Conservation (phyloP, 53 echinoderm and acorn worm species). For the Echinometra lucunter region DNA sequence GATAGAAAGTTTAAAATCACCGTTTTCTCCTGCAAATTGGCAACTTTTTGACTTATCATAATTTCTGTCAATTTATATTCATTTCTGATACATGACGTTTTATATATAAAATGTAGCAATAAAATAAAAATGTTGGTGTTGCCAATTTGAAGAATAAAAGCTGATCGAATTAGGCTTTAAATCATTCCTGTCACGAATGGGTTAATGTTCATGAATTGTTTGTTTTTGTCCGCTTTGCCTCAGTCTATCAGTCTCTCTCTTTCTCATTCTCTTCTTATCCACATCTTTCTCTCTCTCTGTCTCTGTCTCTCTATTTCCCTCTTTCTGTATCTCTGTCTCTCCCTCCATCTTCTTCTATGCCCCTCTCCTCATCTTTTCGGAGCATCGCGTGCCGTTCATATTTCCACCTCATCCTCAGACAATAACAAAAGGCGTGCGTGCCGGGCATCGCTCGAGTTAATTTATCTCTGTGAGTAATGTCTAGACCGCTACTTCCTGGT, state of each 20-base stretch:
- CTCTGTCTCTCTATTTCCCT: background rate
- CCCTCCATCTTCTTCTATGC: background rate
- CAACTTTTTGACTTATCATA: no score
- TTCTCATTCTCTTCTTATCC: background rate
- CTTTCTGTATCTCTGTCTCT: background rate
- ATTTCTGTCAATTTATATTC: no score
- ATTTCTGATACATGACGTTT: no score
- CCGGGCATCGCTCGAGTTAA: slow-evolving; percentile 27
- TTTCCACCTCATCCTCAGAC: slow-evolving; percentile 23
- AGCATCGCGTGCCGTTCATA: slow-evolving; percentile 43
- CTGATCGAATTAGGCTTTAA: no score
- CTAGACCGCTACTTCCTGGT: slow-evolving; percentile 55
- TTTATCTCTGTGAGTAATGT: slow-evolving; percentile 55
- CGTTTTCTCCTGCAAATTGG: no score
- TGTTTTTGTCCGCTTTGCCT: background rate
- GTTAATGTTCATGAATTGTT: no score
- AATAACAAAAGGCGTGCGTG: slow-evolving; percentile 55
- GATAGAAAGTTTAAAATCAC: no score
- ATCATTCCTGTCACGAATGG: no score
- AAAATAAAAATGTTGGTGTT: no score
- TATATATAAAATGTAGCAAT: no score
- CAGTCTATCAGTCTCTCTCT: background rate
- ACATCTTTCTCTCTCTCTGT: background rate
- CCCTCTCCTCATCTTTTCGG: background rate
- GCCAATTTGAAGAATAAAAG: no score